Conservation (phyloP, 2,888 invertebrate species). For the Eupsilia transversa region DNA sequence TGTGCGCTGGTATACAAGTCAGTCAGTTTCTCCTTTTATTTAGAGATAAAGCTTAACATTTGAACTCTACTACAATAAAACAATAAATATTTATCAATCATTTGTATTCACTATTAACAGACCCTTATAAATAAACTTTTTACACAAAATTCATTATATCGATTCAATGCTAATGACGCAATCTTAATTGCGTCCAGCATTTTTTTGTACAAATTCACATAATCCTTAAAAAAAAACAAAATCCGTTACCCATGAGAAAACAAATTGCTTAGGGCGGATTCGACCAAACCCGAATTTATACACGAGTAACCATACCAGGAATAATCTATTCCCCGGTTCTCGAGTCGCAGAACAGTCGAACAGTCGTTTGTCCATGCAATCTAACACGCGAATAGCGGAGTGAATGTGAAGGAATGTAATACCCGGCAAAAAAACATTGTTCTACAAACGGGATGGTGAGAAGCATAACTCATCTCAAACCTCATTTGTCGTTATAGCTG, state of each 20-base stretch:
- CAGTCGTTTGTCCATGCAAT: too few species aligned
- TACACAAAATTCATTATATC: constrained; percentile 70
- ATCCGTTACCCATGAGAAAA: constrained; percentile 31
- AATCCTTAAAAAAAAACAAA: constrained; percentile 12
- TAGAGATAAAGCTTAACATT: not conserved
- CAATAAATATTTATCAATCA: constrained; percentile 54
- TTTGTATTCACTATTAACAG: constrained; percentile 73
- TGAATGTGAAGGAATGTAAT: too few species aligned
- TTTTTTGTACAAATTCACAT: constrained; percentile 61
- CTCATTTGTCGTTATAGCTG: too few species aligned
- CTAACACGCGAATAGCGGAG: too few species aligned
- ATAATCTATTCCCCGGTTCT: too few species aligned
- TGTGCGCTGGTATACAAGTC: too few species aligned
- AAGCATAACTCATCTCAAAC: too few species aligned
- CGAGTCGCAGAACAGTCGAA: too few species aligned
- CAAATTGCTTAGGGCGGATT: constrained; percentile 23
- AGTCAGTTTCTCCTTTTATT: not conserved
- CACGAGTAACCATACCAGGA: too few species aligned
- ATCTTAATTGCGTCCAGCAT: constrained; percentile 31
- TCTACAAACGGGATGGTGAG: too few species aligned
- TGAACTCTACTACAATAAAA: constrained; percentile 28
- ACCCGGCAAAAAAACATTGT: too few species aligned
- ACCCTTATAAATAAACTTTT: constrained; percentile 71
- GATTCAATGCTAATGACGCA: constrained; percentile 51
- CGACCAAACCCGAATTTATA: too few species aligned